Evolutionary conservation across 2,113 vertebrate species (phyloP).

Genomic region (Opisthocomus hoazin): DNA sequence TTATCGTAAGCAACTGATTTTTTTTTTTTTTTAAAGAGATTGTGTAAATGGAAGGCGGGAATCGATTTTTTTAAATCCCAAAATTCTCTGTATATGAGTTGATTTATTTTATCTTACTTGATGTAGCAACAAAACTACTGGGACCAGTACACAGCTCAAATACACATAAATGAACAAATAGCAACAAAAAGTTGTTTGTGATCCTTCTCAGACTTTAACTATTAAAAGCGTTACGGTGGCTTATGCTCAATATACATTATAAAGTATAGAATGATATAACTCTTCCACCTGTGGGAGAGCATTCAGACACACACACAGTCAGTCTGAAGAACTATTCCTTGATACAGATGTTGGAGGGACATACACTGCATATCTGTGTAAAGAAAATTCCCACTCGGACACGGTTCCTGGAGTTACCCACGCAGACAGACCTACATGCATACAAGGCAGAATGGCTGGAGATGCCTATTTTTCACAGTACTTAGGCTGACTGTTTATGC

Average conservation of each 20-base stretch:
- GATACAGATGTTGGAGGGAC: background rate
- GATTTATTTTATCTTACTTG: background rate
- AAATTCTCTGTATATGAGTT: rapidly evolving
- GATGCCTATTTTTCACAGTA: rapidly evolving
- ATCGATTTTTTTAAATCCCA: background rate
- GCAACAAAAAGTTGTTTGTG: background rate
- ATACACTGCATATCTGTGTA: background rate
- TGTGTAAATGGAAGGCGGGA: background rate
- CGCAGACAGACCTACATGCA: background rate
- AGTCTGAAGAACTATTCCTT: background rate
- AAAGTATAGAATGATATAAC: background rate
- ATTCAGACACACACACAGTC: background rate
- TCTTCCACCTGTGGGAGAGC: no score
- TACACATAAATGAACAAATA: background rate
- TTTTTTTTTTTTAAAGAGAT: background rate
- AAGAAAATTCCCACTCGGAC: background rate
- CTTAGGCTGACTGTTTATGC: background rate
- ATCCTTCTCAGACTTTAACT: background rate
- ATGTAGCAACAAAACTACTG: background rate
- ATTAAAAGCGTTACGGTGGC: background rate
- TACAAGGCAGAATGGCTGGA: background rate
- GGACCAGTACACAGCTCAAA: background rate
- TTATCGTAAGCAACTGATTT: background rate
- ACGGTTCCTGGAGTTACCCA: rapidly evolving
- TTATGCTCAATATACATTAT: background rate